These are phyloP conservation scores for Piprites chloris DNA, from an alignment of 2,113 vertebrate species.

Conservation along the genomic window DNA sequence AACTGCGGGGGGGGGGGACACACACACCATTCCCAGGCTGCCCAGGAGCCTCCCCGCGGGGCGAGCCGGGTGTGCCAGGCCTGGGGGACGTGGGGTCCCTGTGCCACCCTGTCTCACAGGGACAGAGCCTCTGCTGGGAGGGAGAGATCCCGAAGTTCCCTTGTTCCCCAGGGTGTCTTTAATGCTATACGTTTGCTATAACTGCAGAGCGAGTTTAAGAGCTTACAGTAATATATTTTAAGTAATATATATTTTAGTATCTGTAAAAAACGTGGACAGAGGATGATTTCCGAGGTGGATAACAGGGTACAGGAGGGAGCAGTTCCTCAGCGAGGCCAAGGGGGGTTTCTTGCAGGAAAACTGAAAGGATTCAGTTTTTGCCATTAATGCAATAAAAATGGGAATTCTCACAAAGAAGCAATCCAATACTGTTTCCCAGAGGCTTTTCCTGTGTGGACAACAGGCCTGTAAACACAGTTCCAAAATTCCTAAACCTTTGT, in stretches of 20 bases:
- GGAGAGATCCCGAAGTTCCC: not conserved
- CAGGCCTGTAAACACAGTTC: slow-evolving; percentile 58
- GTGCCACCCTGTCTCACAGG: not conserved
- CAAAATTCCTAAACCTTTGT: slow-evolving; percentile 65
- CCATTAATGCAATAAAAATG: slow-evolving; percentile 70
- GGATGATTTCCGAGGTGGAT: slow-evolving; percentile 40
- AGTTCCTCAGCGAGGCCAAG: slow-evolving; percentile 39
- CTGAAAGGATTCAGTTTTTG: slow-evolving; percentile 37
- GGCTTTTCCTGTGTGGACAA: slow-evolving; percentile 34
- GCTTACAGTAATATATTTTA: slow-evolving; percentile 85
- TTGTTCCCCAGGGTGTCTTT: slow-evolving; percentile 27
- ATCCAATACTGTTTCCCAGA: slow-evolving; percentile 49
- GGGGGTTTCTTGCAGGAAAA: slow-evolving; percentile 28
- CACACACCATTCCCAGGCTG: not conserved
- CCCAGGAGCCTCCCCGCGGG: not conserved
- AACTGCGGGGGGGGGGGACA: not conserved
- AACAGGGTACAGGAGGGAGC: slow-evolving; percentile 53
- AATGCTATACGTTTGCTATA: slow-evolving; percentile 71
- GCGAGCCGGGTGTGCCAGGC: not conserved
- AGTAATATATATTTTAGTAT: slow-evolving; percentile 85
- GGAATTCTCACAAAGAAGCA: slow-evolving; percentile 58
- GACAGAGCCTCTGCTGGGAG: not conserved
- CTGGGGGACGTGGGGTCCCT: not conserved
- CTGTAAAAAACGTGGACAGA: slow-evolving; percentile 39
- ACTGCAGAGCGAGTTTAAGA: slow-evolving; percentile 69